A percentile compares a stretch with the other conserved stretches of the same genome.
Conservation (phyloP, 1,140 invertebrate genomes). For the Sinella curviseta region DNA sequence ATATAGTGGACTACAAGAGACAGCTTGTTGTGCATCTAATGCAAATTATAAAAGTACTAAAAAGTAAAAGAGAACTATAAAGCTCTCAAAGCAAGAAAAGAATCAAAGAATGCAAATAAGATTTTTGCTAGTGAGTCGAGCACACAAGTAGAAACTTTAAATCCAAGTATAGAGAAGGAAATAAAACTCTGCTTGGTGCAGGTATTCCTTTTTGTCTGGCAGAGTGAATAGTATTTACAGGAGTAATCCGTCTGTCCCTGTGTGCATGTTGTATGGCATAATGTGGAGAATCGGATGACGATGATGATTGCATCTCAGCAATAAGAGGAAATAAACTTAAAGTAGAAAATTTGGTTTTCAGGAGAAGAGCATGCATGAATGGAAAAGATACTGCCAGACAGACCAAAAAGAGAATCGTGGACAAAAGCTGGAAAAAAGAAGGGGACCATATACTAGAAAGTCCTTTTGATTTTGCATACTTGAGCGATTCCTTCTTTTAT, state of each 20-base stretch:
- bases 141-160: neutral
- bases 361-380: neutral
- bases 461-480: constrained; percentile 1
- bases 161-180: neutral
- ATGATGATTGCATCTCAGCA: neutral
- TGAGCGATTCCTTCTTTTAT: neutral
- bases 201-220: neutral
- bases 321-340: neutral
- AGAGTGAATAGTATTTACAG: neutral
- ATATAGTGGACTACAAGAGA: neutral
- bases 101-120: constrained; percentile 12
- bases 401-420: neutral
- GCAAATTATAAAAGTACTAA: neutral
- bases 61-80: neutral
- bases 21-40: neutral
- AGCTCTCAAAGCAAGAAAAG: neutral
- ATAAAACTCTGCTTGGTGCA: neutral
- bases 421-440: neutral
- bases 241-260: neutral
- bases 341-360: neutral
- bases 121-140: neutral
- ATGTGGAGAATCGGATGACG: neutral
- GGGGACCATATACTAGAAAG: neutral
- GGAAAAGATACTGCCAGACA: neutral
- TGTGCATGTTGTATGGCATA: neutral